Conservation (phyloP, 2,797 vertebrate species). For the Rhabdomys pumilio region DNA sequence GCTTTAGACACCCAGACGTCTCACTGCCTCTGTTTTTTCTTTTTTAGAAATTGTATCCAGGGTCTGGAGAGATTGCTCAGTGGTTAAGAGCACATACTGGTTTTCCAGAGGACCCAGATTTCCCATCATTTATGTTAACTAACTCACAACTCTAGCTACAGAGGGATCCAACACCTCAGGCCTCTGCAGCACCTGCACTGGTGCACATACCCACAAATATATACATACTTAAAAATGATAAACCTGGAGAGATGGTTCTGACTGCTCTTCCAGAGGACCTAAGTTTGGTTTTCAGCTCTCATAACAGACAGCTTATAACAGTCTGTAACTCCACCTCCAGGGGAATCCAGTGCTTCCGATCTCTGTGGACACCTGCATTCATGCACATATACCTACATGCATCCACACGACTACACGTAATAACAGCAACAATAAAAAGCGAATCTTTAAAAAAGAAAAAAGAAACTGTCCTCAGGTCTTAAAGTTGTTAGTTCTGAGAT, state of each 20-base stretch:
- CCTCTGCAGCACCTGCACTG: neutral
- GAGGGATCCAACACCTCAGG: no score
- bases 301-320: neutral
- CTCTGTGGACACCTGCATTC: neutral
- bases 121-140: neutral
- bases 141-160: neutral
- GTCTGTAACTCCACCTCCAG: neutral
- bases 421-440: neutral
- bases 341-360: neutral
- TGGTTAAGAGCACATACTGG: neutral
- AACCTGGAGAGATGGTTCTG: neutral
- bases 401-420: neutral
- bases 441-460: neutral
- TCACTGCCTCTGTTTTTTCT: neutral
- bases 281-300: neutral
- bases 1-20: neutral
- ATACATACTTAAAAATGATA: neutral
- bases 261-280: neutral
- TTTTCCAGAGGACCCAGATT: neutral
- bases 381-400: neutral
- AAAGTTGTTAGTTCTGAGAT: neutral
- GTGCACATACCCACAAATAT: neutral
- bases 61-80: neutral
- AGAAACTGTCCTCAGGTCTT: conserved; percentile 6
- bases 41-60: neutral